Percentiles rank a stretch among this genome's conserved stretches.
These are phyloP conservation scores for Antheraea pernyi DNA, from an alignment of 1,140 invertebrate species.

Conservation along the genomic window DNA sequence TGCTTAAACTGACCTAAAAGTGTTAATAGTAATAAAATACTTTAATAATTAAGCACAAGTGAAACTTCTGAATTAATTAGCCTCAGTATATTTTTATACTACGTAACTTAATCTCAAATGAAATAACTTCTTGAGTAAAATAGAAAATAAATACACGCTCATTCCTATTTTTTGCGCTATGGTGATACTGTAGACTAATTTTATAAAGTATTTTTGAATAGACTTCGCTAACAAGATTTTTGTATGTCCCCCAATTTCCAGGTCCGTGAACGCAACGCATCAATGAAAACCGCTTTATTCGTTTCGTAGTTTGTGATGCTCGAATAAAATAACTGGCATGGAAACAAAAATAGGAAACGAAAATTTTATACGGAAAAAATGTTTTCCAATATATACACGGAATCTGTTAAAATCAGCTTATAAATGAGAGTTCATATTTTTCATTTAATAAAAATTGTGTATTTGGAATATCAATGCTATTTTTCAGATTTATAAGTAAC, in stretches of 20 bases:
- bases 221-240: slow-evolving; percentile 5
- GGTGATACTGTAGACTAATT: background rate
- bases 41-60: too few relatives aligned
- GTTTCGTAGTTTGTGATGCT: slow-evolving; percentile 8
- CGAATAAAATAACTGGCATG: slow-evolving; percentile 11
- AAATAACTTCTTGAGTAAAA: too few relatives aligned
- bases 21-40: too few relatives aligned
- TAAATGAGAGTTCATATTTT: background rate
- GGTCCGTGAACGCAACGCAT: slow-evolving; percentile 8
- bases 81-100: too few relatives aligned
- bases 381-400: background rate
- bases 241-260: slow-evolving; percentile 6
- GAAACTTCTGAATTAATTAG: too few relatives aligned
- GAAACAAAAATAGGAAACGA: slow-evolving; percentile 1
- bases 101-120: too few relatives aligned
- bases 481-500: too few relatives aligned
- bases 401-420: background rate
- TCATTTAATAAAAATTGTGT: too few relatives aligned
- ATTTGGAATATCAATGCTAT: too few relatives aligned
- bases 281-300: slow-evolving; percentile 7
- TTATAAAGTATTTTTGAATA: background rate
- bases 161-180: too few relatives aligned
- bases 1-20: too few relatives aligned
- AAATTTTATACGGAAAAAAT: slow-evolving; percentile 8
- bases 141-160: too few relatives aligned